These are phyloP conservation scores for Epinotia bilunana DNA, from an alignment of 2,888 invertebrate species.

Conservation along the genomic window DNA sequence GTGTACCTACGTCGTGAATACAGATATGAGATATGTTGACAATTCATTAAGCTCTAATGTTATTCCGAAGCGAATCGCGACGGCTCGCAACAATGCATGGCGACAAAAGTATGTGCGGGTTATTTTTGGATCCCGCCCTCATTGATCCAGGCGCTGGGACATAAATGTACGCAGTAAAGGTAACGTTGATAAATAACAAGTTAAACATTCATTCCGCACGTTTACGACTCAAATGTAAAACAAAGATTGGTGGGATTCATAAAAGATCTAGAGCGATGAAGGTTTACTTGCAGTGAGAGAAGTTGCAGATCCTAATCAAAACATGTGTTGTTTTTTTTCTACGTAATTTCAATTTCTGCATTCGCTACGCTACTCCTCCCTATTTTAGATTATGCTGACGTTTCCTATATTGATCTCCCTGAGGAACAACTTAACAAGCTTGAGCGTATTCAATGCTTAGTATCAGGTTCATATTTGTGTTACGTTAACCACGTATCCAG, in stretches of 20 bases:
- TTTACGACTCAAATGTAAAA: background rate
- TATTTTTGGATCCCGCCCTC: slow-evolving; percentile 36
- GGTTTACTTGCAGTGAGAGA: background rate
- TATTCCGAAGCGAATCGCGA: slow-evolving; percentile 29
- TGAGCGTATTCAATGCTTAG: too few species aligned
- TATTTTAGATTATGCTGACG: too few species aligned
- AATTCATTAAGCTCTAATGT: slow-evolving; percentile 37
- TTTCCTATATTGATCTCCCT: too few species aligned
- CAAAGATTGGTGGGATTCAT: background rate
- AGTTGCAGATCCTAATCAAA: background rate
- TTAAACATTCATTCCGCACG: background rate
- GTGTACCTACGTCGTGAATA: slow-evolving; percentile 20
- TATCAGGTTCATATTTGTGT: too few species aligned
- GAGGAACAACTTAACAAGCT: too few species aligned
- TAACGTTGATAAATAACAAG: slow-evolving; percentile 3
- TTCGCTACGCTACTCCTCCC: too few species aligned
- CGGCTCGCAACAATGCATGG: slow-evolving; percentile 40
- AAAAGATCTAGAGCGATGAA: background rate
- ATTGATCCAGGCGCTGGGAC: slow-evolving; percentile 38
- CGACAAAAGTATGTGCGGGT: slow-evolving; percentile 34
- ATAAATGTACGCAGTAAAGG: slow-evolving; percentile 21
- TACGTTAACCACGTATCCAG: too few species aligned
- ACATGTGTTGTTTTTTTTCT: too few species aligned
- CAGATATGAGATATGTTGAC: slow-evolving; percentile 19
- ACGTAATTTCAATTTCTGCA: too few species aligned